Percentiles rank a stretch among this genome's conserved stretches.
Evolutionary conservation across 2,113 vertebrate species (phyloP).

Genomic region (Hymenochirus boettgeri): DNA sequence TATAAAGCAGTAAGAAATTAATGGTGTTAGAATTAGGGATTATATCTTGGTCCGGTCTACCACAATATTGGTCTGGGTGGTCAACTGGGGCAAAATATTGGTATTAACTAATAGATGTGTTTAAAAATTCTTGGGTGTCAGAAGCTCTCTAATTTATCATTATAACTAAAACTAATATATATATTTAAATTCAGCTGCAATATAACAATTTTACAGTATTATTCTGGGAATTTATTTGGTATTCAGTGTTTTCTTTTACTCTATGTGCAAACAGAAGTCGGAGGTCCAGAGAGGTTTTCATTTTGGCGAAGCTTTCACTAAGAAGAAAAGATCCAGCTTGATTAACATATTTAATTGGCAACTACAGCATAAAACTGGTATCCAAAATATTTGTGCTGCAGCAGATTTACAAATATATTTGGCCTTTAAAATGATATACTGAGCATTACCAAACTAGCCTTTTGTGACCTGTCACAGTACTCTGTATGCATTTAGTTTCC

Average conservation of each 20-base stretch:
- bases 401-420: constrained; percentile 34
- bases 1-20: too few species aligned
- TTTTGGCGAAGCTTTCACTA: constrained; percentile 24
- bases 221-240: constrained; percentile 7
- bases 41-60: too few species aligned
- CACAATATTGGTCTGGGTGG: too few species aligned
- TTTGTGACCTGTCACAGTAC: not conserved
- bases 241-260: constrained; percentile 1
- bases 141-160: too few species aligned
- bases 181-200: too few species aligned
- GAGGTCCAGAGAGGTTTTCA: constrained; percentile 2
- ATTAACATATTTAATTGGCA: constrained; percentile 42
- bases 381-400: constrained; percentile 35
- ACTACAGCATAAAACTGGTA: constrained; percentile 26
- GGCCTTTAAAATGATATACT: constrained; percentile 36
- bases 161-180: too few species aligned
- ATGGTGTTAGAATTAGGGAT: too few species aligned
- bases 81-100: too few species aligned
- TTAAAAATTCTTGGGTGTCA: too few species aligned
- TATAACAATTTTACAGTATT: too few species aligned
- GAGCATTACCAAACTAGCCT: constrained; percentile 22
- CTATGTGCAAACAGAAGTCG: constrained; percentile 12
- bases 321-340: constrained; percentile 30
- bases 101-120: too few species aligned
- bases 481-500: too few species aligned